Evolutionary conservation across 2,888 invertebrate species (phyloP), one percentile per base, ranked within the genome.

Genomic region (Spilosoma lubricipeda): DNA sequence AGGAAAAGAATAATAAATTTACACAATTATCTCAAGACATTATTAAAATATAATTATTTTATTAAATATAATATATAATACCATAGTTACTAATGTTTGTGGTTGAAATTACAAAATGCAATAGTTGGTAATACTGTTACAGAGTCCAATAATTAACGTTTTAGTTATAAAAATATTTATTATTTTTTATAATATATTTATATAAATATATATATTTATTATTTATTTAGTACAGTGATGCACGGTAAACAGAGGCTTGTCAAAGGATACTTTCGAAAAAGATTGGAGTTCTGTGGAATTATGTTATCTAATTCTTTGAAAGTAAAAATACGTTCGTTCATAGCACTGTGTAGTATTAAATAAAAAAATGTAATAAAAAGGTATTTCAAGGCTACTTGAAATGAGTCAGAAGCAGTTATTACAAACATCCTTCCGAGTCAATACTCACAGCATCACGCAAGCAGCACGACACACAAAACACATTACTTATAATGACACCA

Each of bases 401-500:
- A 68, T 76, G 73, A 71, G n/a, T 76, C 73, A 65, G 68, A 67
- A 33, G 42, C 5, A 30, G 66, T 69, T 45, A 75, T 70, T 70
- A 71, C 36, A 67, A 65, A 71, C 71, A 73, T 76, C 76, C 76
- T 76, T 70, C 52, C 39, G 68, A 73, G 64, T 67, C 70, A 73
- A 72, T 73, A 76, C 39, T n/a, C 13, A 45, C 65, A 71, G 70
- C 36, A 59, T 74, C 76, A 71, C 64, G 73, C 73, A 20, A 73
- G 56, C 71, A 39, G n/a, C 65, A 75, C 52, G 48, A 67, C 67
- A 74, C 71, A 74, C 71, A 72, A 63, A 66, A 78, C 59, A 77
- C 68, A 81, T 73, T 77, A 80, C 48, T 73, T 59, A 76, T 80
- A 77, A 82, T 82, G 45, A 73, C 77, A 74, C 69, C 65, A 77